phyloP scores from a whole-genome alignment of 37 sponge, comb jelly and placozoan genomes.

The Dysidea cf. avara region DNA sequence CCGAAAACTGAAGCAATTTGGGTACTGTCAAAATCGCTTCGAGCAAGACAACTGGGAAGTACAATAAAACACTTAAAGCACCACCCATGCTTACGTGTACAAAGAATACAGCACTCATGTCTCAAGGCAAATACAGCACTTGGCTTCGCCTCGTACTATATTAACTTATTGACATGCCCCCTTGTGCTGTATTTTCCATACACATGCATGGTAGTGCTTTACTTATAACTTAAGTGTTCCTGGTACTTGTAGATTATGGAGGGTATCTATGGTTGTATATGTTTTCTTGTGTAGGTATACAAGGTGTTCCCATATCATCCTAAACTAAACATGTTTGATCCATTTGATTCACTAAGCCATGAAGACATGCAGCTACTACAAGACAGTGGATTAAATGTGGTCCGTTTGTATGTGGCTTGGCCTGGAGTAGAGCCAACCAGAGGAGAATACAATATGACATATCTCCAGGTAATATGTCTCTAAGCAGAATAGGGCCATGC shows the following conservation, averaged over 20 bases:
- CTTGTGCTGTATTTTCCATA: too few relatives aligned
- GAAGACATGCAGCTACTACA: conserved; percentile 57
- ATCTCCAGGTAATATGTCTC: conserved; percentile 48
- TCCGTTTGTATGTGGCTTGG: conserved; percentile 80
- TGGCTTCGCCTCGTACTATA: too few relatives aligned
- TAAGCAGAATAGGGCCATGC: too few relatives aligned
- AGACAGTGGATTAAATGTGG: conserved; percentile 66
- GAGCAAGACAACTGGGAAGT: too few relatives aligned
- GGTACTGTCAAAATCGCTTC: too few relatives aligned
- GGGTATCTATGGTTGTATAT: neutral
- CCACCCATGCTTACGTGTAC: too few relatives aligned
- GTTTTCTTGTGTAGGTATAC: conserved; percentile 53
- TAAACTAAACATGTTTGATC: conserved; percentile 35
- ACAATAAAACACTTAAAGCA: too few relatives aligned
- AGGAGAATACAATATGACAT: conserved; percentile 65
- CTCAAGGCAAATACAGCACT: too few relatives aligned
- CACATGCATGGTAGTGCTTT: neutral
- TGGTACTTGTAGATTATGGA: neutral
- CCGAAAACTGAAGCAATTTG: too few relatives aligned
- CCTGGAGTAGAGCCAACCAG: conserved; percentile 66
- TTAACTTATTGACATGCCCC: too few relatives aligned
- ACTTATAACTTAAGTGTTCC: neutral
- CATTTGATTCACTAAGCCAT: conserved; percentile 48
- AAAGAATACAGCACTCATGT: too few relatives aligned
- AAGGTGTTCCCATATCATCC: conserved; percentile 69